Base-by-base conservation (phyloP, 35 echinoderm and acorn worm genomes). In the Stichopus chloronotus region DNA sequence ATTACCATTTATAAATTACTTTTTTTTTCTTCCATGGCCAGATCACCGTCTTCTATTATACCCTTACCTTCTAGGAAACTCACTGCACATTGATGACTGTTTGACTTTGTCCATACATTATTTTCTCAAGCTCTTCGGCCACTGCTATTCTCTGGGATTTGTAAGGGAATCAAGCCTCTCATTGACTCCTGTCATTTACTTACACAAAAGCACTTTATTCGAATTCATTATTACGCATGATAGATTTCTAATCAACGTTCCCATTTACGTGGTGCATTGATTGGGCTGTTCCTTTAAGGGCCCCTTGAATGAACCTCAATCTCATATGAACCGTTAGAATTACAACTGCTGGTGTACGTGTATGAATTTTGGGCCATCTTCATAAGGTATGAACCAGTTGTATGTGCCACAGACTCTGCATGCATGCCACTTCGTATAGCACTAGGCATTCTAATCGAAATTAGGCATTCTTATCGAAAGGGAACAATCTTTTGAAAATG, bases 231-330 rank as follows among this genome's bases (percentile, higher is more conserved):
- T 65, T 65, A 83, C 80, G 43, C 30, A 24, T 83, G 25, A 83
- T 83, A 56, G 80, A 24, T 53, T 56, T 12, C 80, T 52, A 83
- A 83, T 83, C 55, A 83, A 53, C 80, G 80, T 83, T 55, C 43
- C 25, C 80, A 83, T 53, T 83, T 83, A 55, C 43, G 55, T 9
- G n/a, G 25, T n/a, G 19, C 10, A 83, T 83, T 55, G 80, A 83
- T 83, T 83, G 30, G 30, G 80, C 52, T 83, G 80, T 83, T 83
- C 55, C n/a, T n/a, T n/a, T n/a, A 56, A n/a, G 80, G 55, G 80
- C 10, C 80, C 30, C 80, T 11, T 83, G 11, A 83, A 19, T 81
- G 52, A 65, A 65, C 19, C 61, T 14, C 22, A 81, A 14, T 81
- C 79, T 14, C 11, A 30, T 43, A 5, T 53, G 21, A 7, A 81